Evolutionary conservation across 2,888 invertebrate species (phyloP), one percentile per base, ranked within the genome.

Genomic region (Lysandra bellargus): DNA sequence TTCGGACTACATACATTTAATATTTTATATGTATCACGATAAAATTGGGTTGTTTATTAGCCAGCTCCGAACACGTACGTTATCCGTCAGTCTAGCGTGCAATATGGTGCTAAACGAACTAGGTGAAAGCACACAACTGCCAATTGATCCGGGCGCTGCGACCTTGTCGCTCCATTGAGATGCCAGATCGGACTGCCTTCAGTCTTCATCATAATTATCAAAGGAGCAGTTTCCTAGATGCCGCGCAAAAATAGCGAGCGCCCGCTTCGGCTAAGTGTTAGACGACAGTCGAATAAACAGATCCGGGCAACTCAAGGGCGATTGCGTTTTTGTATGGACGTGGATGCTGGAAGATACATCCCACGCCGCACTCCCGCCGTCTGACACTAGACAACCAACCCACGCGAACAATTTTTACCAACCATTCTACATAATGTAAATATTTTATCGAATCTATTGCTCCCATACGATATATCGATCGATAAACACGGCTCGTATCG

Each of bases 271-370:
- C 88, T 92, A 94, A 94, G 94, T 94, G 94, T 90, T 93, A 92
- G 90, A 92, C 90, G 94, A 93, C 93, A 93, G 91, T 90, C 88
- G 88, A 86, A 90, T 94, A 94, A 94, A 94, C 94, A 94, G 85
- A 84, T 83, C 83, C 85, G 86, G 86, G 85, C 82, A 80, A 85
- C 87, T 91, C 92, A 93, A 93, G 93, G 93, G 88, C 92, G 86
- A 80, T 80, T 84, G 84, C 84, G 86, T 89, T 90, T 91, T 89
- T 90, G 87, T 88, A 85, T 81, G 69, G 69, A 30, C 7, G 23
- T 61, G 61, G 23, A 64, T 69, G 14, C 33, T 57, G 4, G 57
- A 57, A 57, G 33, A 37, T 69, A 69, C 85, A 77, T 75, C 88
- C 88, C 88, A 88, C 88, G 86, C 87, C 81, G 23, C 80, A 75